Conservation (phyloP, 2,888 invertebrate genomes). For the Taphrorychus bicolor region DNA sequence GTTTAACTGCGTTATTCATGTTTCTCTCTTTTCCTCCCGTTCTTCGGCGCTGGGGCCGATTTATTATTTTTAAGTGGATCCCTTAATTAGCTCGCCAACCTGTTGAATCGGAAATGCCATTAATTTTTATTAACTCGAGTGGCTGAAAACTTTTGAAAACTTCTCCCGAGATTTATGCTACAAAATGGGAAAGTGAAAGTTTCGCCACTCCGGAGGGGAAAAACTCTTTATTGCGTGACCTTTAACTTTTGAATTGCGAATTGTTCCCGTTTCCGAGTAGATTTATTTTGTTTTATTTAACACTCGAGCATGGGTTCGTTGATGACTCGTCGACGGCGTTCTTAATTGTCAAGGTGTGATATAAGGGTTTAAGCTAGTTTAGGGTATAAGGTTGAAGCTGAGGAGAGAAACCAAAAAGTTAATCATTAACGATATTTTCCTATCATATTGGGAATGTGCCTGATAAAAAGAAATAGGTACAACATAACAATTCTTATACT, state of each 20-base stretch:
- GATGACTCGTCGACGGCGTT: too few relatives aligned
- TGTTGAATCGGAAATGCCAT: conserved; percentile 42
- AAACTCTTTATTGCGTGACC: background rate
- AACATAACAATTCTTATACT: too few relatives aligned
- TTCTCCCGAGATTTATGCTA: conserved; percentile 25
- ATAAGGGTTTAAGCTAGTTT: too few relatives aligned
- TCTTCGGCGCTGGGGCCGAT: conserved; percentile 31
- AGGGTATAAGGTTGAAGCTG: too few relatives aligned
- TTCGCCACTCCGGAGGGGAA: background rate
- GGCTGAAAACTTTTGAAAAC: conserved; percentile 35
- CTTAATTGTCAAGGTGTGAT: too few relatives aligned
- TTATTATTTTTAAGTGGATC: conserved; percentile 43
- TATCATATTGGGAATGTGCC: too few relatives aligned
- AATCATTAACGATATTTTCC: too few relatives aligned
- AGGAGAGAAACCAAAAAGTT: too few relatives aligned
- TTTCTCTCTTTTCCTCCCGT: conserved; percentile 33
- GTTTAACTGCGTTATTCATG: conserved; percentile 35
- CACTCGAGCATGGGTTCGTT: too few relatives aligned
- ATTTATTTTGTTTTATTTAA: background rate
- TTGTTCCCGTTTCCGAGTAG: background rate
- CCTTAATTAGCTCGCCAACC: conserved; percentile 42
- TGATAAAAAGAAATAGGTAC: too few relatives aligned
- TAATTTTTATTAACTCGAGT: conserved; percentile 40
- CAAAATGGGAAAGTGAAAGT: conserved; percentile 12
- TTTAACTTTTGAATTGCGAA: background rate